phyloP scores from a whole-genome alignment of 2,888 invertebrate species.

The Galeopsomyia nigrocyanea region DNA sequence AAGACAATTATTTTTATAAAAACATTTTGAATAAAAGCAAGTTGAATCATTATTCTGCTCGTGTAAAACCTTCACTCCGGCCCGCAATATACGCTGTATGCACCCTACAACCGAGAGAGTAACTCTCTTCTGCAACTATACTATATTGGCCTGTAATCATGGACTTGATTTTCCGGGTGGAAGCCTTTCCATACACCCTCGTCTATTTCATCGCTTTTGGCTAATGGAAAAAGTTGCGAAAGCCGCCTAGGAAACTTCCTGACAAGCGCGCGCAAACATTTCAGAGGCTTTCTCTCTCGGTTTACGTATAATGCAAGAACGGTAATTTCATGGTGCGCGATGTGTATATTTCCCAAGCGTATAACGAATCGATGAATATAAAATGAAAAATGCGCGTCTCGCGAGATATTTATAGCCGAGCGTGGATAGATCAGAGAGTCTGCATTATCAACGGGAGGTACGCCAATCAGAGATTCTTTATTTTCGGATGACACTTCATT shows the following conservation, averaged over 20 bases:
- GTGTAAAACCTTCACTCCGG: neutral
- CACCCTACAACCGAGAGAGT: too few relatives aligned
- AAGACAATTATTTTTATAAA: conserved; percentile 35
- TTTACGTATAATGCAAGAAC: neutral
- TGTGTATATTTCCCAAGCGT: neutral
- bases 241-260: neutral
- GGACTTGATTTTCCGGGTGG: conserved; percentile 23
- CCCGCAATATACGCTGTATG: too few relatives aligned
- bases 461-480: too few relatives aligned
- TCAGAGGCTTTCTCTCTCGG: neutral
- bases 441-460: conserved; percentile 37
- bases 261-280: neutral
- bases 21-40: conserved; percentile 24
- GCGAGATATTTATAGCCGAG: conserved; percentile 1
- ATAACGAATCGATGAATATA: neutral
- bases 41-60: neutral
- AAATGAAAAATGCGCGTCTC: neutral
- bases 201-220: conserved; percentile 5
- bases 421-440: conserved; percentile 28
- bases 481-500: too few relatives aligned
- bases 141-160: conserved; percentile 24
- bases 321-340: neutral
- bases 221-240: conserved; percentile 33
- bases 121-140: neutral
- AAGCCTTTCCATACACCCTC: neutral